phyloP scores from a whole-genome alignment of 1,140 invertebrate species.

The Argopecten irradians region DNA sequence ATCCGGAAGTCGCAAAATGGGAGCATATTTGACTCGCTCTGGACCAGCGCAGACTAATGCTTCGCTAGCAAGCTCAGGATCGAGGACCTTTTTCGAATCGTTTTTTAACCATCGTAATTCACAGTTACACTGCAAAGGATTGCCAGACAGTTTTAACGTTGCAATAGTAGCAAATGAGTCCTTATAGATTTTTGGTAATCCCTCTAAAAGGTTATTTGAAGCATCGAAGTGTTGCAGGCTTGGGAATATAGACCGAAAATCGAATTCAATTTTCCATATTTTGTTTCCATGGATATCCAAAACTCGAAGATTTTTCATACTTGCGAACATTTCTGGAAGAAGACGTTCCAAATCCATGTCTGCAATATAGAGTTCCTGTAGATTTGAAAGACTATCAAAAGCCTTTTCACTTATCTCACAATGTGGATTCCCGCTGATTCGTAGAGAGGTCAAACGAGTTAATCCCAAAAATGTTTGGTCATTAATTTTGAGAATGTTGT shows the following conservation, averaged over 20 bases:
- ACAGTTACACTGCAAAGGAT: not conserved
- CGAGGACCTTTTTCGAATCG: not conserved
- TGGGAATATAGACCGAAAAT: not conserved
- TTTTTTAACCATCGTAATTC: not conserved
- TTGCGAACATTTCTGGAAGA: not conserved
- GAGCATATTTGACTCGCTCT: not conserved
- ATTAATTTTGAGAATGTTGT: not conserved
- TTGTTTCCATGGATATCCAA: conserved; percentile 21
- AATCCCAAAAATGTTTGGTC: not conserved
- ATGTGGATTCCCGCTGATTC: not conserved
- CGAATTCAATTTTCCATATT: not conserved
- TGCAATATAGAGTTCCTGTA: not conserved
- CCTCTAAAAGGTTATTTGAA: not conserved
- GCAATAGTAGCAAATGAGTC: not conserved
- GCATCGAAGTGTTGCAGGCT: not conserved
- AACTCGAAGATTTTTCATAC: not conserved
- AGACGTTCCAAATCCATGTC: not conserved
- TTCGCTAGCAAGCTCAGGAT: not conserved
- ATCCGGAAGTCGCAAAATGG: not conserved
- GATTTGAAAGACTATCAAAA: conserved; percentile 2
- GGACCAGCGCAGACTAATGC: not conserved
- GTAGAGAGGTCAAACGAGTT: not conserved
- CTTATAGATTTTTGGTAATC: not conserved
- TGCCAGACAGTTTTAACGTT: not conserved
- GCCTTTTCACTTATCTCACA: not conserved